Evolutionary conservation across 2,797 vertebrate species (phyloP).

Genomic region (Spea hammondii): DNA sequence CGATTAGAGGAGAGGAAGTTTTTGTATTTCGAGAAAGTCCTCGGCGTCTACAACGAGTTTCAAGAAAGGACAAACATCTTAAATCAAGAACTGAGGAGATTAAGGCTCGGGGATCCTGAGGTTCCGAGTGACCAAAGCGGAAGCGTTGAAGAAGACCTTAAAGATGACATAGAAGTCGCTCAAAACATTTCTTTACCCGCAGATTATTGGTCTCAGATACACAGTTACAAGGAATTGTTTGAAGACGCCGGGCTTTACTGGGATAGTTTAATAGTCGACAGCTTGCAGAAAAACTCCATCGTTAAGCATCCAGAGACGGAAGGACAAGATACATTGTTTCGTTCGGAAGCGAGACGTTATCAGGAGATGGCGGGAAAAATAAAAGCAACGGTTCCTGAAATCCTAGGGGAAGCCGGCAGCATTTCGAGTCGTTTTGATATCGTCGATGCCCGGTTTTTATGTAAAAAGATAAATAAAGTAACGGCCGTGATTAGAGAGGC

Average conservation of each 20-base stretch:
- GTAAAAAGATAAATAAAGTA: constrained; percentile 60
- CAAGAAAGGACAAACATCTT: constrained; percentile 56
- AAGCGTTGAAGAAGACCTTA: constrained; percentile 26
- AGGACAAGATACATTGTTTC: constrained; percentile 60
- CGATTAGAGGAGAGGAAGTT: constrained; percentile 64
- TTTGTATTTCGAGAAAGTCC: constrained; percentile 56
- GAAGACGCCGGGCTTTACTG: constrained; percentile 58
- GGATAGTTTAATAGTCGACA: constrained; percentile 60
- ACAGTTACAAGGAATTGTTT: constrained; percentile 67
- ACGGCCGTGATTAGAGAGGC: constrained; percentile 55
- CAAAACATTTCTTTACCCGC: constrained; percentile 55
- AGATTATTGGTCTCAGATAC: constrained; percentile 54
- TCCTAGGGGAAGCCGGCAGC: constrained; percentile 64
- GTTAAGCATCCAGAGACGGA: constrained; percentile 68
- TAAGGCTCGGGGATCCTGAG: constrained; percentile 45
- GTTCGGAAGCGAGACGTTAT: constrained; percentile 67
- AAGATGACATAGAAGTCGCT: constrained; percentile 54
- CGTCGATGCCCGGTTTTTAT: constrained; percentile 59
- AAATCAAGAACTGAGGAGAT: constrained; percentile 55
- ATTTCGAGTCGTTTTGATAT: constrained; percentile 51
- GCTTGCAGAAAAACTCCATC: constrained; percentile 59
- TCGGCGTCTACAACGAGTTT: constrained; percentile 59
- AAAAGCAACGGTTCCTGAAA: constrained; percentile 64
- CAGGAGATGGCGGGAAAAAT: constrained; percentile 67
- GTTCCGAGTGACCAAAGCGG: constrained; percentile 42